Evolutionary conservation across 2,797 vertebrate genomes (phyloP), one percentile per base, ranked within the genome.

Genomic region (Cirrhinus molitorella): DNA sequence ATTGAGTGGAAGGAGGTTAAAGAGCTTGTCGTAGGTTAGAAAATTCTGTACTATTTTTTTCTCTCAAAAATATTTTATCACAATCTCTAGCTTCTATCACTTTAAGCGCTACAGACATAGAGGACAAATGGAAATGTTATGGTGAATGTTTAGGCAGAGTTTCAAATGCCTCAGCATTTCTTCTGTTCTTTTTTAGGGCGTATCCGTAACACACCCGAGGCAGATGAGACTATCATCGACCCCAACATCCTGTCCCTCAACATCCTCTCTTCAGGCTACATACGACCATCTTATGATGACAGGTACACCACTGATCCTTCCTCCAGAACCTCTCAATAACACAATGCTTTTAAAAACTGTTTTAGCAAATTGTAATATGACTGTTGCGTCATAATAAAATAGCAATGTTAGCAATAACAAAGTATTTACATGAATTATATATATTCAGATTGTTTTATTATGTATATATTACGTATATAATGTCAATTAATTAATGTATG

Each of bases 191-290:
- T 57, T 73, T 59, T 84, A 95, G 98, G 98, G 89, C 98, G 98
- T 17, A 99, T 99, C 90, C 94, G 98, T 88, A 99, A 97, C 94
- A 98, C 97, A 1, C 97, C 98, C 0, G 98, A 99, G 91, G 96
- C 97, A 0, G 98, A 99, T 0, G 98, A 99, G 89, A 98, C 98
- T 70, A 95, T 99, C 91, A 97, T 99, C 0, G 98, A 99, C 88
- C 98, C 98, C 83, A 99, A 99, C 93, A 99, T 99, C 90, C 91
- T 99, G 5, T 99, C 98, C 12, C 96, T 99, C 91, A 99, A 99
- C 93, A 98, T 99, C 90, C 95, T 99, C 14, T 97, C 97, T 0
- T 96, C 97, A 0, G 96, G 96, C 71, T 98, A 98, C 87, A 94
- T 97, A 86, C 95, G 94, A 86, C 98, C 98, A 0, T 96, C 96